phyloP scores from a whole-genome alignment of 1,140 invertebrate species.

The Reticulitermes speratus region DNA sequence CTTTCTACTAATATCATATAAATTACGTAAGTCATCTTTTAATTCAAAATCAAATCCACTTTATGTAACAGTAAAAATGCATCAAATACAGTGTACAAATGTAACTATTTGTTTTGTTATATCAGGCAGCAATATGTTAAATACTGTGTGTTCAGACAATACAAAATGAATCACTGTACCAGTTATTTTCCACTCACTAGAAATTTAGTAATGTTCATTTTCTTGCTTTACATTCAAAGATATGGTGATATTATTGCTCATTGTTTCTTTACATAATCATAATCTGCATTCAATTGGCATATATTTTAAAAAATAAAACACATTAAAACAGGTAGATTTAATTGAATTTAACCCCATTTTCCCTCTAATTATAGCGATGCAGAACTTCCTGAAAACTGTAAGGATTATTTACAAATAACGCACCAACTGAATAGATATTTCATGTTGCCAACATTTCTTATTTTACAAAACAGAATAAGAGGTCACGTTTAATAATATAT shows the following conservation, averaged over 20 bases:
- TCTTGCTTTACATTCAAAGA: background rate
- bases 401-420: too few species aligned
- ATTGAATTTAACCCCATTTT: background rate
- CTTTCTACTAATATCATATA: too few species aligned
- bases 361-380: background rate
- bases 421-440: too few species aligned
- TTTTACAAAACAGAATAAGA: too few species aligned
- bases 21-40: too few species aligned
- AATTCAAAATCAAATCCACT: too few species aligned
- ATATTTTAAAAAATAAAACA: conserved; percentile 2
- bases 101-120: background rate
- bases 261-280: background rate
- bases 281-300: background rate
- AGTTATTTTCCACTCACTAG: background rate
- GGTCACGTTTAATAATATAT: too few species aligned
- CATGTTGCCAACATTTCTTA: too few species aligned
- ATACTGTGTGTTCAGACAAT: background rate
- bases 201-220: background rate
- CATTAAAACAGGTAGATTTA: background rate
- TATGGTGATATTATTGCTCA: background rate
- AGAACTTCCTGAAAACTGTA: too few species aligned
- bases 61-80: too few species aligned
- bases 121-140: background rate
- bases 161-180: background rate
- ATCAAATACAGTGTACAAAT: too few species aligned